Evolutionary conservation across 2,888 invertebrate genomes (phyloP).

Genomic region (Auanema sp.): DNA sequence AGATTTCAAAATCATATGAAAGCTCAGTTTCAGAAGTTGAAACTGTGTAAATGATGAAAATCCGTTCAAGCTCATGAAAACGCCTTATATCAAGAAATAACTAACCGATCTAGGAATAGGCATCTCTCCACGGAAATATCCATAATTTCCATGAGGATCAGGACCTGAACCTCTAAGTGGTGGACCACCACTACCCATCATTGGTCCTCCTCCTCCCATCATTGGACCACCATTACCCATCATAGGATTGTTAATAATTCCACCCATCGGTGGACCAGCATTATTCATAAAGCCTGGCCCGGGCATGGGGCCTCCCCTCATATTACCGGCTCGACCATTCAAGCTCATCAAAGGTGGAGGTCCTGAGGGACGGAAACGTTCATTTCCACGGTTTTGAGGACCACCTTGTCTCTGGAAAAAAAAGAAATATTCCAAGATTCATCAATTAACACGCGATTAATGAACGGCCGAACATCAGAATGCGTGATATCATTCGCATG

Average conservation of each 20-base stretch:
- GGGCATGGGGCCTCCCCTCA: neutral
- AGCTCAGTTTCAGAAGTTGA: too few relatives aligned
- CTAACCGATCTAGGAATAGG: neutral
- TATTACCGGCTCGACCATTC: neutral
- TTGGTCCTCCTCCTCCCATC: slow-evolving; percentile 12
- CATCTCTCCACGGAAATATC: slow-evolving; percentile 6
- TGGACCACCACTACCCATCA: slow-evolving; percentile 4
- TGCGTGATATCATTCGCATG: too few relatives aligned
- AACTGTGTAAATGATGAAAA: too few relatives aligned
- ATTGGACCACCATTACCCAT: slow-evolving; percentile 4
- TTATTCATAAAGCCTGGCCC: neutral
- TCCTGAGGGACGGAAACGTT: neutral
- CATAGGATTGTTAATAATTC: neutral
- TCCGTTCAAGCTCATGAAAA: too few relatives aligned
- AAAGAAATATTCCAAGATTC: too few relatives aligned
- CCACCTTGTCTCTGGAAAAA: neutral
- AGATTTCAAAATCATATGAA: too few relatives aligned
- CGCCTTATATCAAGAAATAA: neutral
- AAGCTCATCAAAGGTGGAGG: slow-evolving; percentile 3
- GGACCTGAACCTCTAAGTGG: slow-evolving; percentile 9
- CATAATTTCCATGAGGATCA: slow-evolving; percentile 20
- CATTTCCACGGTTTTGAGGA: neutral
- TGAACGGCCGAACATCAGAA: too few relatives aligned
- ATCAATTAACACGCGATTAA: too few relatives aligned
- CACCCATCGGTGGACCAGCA: neutral